These are phyloP conservation scores for Macroramphosus scolopax DNA, from an alignment of 2,797 vertebrate species.

Conservation along the genomic window DNA sequence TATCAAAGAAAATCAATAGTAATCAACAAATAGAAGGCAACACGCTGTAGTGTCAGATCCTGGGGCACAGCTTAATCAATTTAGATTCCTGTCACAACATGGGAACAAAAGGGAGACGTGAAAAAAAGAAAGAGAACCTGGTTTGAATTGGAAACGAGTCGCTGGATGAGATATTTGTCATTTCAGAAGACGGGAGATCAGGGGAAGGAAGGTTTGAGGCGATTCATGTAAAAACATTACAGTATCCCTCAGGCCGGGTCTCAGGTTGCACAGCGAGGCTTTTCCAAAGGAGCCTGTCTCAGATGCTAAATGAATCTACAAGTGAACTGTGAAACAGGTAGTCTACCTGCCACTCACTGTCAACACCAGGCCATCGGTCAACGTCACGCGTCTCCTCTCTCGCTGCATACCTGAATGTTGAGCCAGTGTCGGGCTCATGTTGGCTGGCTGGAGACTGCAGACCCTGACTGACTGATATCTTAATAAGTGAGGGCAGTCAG, in stretches of 20 bases:
- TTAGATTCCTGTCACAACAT: conserved; percentile 90
- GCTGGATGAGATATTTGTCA: conserved; percentile 81
- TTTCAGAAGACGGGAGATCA: conserved; percentile 38
- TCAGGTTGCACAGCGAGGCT: conserved; percentile 52
- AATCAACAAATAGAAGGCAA: conserved; percentile 98
- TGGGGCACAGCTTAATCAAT: conserved; percentile 85
- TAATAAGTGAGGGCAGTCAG: conserved; percentile 23
- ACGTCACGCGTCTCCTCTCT: conserved; percentile 41
- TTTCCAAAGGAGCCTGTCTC: conserved; percentile 65
- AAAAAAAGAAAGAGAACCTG: conserved; percentile 53
- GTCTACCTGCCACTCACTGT: conserved; percentile 68
- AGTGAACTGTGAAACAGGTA: conserved; percentile 74
- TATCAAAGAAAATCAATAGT: conserved; percentile 99
- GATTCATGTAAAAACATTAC: conserved; percentile 72
- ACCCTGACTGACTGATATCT: conserved; percentile 36
- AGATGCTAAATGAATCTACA: conserved; percentile 70
- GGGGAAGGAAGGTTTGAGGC: conserved; percentile 32
- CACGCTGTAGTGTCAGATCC: conserved; percentile 86
- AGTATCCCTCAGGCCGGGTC: conserved; percentile 54
- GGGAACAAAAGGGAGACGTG: conserved; percentile 65
- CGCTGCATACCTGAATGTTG: conserved; percentile 60
- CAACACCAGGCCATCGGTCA: conserved; percentile 69
- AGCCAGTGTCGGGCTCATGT: conserved; percentile 23
- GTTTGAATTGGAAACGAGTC: conserved; percentile 80
- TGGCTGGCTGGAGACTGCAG: conserved; percentile 18